Percentiles rank a stretch among this genome's conserved stretches.
Conservation (phyloP, 1,140 invertebrate species). For the Pteromalus puparum region DNA sequence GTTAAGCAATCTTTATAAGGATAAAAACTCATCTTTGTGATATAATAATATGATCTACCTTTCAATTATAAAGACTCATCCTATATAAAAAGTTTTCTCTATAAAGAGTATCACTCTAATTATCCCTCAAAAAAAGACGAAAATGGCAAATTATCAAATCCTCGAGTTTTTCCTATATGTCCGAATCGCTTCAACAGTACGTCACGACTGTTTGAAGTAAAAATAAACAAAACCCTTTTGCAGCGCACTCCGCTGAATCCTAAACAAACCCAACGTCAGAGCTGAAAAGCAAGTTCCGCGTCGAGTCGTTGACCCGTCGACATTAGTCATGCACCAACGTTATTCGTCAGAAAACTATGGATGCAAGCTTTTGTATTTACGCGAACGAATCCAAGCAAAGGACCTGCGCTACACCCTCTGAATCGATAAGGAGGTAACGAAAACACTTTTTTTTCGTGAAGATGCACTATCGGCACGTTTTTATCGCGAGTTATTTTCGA, state of each 20-base stretch:
- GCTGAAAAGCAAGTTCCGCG: background rate
- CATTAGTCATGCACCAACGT: background rate
- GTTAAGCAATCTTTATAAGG: no score
- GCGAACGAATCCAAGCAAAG: background rate
- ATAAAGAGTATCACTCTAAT: no score
- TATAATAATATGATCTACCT: no score
- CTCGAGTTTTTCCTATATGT: no score
- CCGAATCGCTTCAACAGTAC: no score
- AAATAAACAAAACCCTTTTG: background rate
- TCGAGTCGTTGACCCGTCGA: constrained; percentile 22
- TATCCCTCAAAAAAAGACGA: no score
- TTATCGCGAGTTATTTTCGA: no score
- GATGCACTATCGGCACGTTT: no score
- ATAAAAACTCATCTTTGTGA: no score
- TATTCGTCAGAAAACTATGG: background rate
- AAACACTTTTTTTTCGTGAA: background rate
- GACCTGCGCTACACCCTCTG: background rate
- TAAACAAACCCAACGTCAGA: background rate
- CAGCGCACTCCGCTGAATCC: background rate
- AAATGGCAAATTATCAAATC: no score
- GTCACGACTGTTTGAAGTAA: background rate
- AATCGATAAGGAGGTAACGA: background rate
- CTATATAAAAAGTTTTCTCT: no score
- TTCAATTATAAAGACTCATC: no score
- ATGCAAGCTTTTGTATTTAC: background rate